Conservation (phyloP, 1,140 invertebrate species). For the Contarinia nasturtii region DNA sequence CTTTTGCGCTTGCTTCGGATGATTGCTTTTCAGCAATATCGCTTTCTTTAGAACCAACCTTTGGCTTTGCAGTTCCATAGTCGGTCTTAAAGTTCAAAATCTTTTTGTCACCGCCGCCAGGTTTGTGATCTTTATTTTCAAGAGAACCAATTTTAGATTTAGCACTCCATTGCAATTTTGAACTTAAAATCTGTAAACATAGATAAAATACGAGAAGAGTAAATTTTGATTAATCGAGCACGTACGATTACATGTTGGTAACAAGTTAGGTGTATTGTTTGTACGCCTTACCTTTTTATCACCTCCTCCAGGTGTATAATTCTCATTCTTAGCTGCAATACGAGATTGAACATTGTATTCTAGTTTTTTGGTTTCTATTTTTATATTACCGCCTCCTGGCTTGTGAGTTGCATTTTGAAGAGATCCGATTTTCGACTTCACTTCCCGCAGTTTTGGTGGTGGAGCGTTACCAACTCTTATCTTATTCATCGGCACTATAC, state of each 20-base stretch:
- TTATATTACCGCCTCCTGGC: slow-evolving; percentile 77
- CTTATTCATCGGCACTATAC: slow-evolving; percentile 77
- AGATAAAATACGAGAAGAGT: not conserved
- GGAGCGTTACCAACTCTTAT: slow-evolving; percentile 75
- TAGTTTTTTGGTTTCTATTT: slow-evolving; percentile 73
- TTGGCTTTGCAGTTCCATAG: slow-evolving; percentile 80
- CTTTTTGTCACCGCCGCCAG: slow-evolving; percentile 83
- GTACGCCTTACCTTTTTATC: slow-evolving; percentile 65
- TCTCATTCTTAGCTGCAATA: slow-evolving; percentile 82
- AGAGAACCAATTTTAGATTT: slow-evolving; percentile 85
- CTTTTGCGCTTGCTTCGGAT: slow-evolving; percentile 26
- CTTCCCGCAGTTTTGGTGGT: slow-evolving; percentile 76
- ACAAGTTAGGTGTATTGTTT: not conserved
- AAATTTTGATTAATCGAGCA: not conserved
- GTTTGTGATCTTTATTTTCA: slow-evolving; percentile 82
- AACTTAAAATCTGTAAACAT: slow-evolving; percentile 51
- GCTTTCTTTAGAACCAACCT: slow-evolving; percentile 84
- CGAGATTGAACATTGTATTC: slow-evolving; percentile 67
- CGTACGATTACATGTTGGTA: too few relatives aligned
- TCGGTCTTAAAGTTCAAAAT: slow-evolving; percentile 76
- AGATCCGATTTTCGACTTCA: slow-evolving; percentile 87
- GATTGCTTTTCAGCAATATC: slow-evolving; percentile 38
- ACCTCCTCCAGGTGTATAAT: slow-evolving; percentile 70
- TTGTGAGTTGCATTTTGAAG: slow-evolving; percentile 81
- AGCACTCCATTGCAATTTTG: slow-evolving; percentile 81